Evolutionary conservation across 2,888 invertebrate species (phyloP).

Genomic region (Drosophila siamana): DNA sequence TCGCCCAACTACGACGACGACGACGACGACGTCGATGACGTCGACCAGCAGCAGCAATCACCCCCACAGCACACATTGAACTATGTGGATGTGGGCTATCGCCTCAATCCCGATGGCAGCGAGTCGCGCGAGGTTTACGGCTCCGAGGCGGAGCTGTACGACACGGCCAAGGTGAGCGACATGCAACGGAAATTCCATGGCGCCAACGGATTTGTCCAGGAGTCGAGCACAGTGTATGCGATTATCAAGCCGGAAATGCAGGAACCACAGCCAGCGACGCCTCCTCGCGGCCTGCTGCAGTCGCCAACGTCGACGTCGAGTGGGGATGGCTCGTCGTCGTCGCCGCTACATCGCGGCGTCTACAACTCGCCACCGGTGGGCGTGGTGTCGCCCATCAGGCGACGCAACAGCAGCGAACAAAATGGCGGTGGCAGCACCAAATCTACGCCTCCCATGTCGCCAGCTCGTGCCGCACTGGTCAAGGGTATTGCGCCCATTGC

Average conservation of each 20-base stretch:
- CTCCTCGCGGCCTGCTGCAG: slow-evolving; percentile 46
- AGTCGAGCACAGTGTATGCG: slow-evolving; percentile 85
- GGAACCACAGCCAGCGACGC: slow-evolving; percentile 43
- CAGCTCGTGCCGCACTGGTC: slow-evolving; percentile 64
- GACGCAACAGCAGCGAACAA: slow-evolving; percentile 71
- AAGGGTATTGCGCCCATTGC: slow-evolving; percentile 83
- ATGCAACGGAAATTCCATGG: slow-evolving; percentile 84
- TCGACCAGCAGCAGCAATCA: slow-evolving; percentile 59
- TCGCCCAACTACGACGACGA: slow-evolving; percentile 34
- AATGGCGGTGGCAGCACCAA: slow-evolving; percentile 67
- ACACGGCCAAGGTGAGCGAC: slow-evolving; percentile 81
- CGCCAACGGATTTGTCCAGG: slow-evolving; percentile 82
- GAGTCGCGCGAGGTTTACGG: slow-evolving; percentile 84
- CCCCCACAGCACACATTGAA: slow-evolving; percentile 76
- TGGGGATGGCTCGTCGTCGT: slow-evolving; percentile 45
- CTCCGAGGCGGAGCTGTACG: slow-evolving; percentile 85
- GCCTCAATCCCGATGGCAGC: slow-evolving; percentile 85
- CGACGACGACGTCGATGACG: slow-evolving; percentile 16
- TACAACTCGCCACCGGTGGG: slow-evolving; percentile 80
- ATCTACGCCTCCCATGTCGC: slow-evolving; percentile 78
- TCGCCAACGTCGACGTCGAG: slow-evolving; percentile 63
- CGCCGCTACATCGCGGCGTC: slow-evolving; percentile 67
- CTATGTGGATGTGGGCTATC: slow-evolving; percentile 85
- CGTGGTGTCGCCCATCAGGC: slow-evolving; percentile 80
- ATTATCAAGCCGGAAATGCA: slow-evolving; percentile 83